Percentiles rank a stretch among this genome's conserved stretches.
Evolutionary conservation across 2,888 invertebrate genomes (phyloP).

Genomic region (Euproctis similis): DNA sequence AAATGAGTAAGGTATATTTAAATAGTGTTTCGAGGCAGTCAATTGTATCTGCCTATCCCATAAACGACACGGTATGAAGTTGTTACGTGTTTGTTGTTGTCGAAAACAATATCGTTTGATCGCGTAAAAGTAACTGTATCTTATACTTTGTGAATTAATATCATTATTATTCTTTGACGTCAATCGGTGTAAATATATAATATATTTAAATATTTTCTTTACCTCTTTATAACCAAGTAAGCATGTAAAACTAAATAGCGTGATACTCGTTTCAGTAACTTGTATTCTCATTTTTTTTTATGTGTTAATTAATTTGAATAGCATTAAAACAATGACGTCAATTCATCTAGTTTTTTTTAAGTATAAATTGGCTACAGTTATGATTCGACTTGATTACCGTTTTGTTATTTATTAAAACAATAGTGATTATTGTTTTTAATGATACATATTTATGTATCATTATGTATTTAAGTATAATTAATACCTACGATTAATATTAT

Average conservation of each 20-base stretch:
- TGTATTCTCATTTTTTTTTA: slow-evolving; percentile 7
- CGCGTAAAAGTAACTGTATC: too few species aligned
- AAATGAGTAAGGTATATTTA: too few species aligned
- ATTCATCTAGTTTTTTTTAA: slow-evolving; percentile 10
- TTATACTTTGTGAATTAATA: too few species aligned
- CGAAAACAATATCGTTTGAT: too few species aligned
- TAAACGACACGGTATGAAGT: too few species aligned
- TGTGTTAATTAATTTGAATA: slow-evolving; percentile 4
- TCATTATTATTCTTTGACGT: slow-evolving; percentile 22
- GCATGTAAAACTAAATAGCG: slow-evolving; percentile 8
- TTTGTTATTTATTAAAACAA: background rate
- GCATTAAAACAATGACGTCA: slow-evolving; percentile 18
- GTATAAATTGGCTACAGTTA: slow-evolving; percentile 4
- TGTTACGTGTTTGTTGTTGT: too few species aligned
- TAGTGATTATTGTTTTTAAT: too few species aligned
- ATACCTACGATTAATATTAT: too few species aligned
- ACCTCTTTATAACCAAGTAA: slow-evolving; percentile 7
- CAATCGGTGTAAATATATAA: slow-evolving; percentile 14
- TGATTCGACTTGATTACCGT: background rate
- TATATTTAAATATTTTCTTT: slow-evolving; percentile 10
- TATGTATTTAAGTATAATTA: too few species aligned
- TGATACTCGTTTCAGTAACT: slow-evolving; percentile 6
- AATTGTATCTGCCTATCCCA: too few species aligned
- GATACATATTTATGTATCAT: too few species aligned
- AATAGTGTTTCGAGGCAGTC: too few species aligned